These are phyloP conservation scores for Enteromius radiatus DNA, from an alignment of 2,797 vertebrate species.

Conservation along the genomic window DNA sequence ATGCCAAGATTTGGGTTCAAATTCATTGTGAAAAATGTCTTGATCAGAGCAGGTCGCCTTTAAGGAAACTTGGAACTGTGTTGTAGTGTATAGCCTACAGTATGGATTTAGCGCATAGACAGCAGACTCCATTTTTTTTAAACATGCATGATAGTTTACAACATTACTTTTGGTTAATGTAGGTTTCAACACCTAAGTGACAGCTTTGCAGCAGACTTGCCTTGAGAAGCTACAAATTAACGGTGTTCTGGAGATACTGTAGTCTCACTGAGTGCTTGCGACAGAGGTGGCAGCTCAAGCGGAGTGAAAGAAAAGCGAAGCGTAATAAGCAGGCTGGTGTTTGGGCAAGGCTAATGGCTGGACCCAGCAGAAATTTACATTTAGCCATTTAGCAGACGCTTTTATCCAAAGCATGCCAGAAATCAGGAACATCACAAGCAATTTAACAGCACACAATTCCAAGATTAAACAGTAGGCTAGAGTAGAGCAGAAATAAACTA, in stretches of 20 bases:
- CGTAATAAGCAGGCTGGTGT: not conserved
- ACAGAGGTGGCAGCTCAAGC: not conserved
- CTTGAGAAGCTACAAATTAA: not conserved
- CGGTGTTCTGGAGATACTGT: not conserved
- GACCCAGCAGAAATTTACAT: conserved; percentile 3
- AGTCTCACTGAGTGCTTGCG: not conserved
- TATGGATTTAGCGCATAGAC: not conserved
- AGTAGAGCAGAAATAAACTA: not conserved
- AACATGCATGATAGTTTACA: not conserved
- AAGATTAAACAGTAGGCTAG: conserved; percentile 5
- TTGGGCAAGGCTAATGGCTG: conserved; percentile 20
- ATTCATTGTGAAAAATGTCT: not conserved
- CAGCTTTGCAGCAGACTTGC: not conserved
- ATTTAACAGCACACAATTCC: not conserved
- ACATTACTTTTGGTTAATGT: not conserved
- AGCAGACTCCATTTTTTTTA: not conserved
- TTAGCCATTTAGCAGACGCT: conserved; percentile 7
- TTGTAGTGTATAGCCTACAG: not conserved
- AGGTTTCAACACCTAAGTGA: not conserved
- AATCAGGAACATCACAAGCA: not conserved
- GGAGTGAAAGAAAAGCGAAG: not conserved
- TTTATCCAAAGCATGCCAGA: not conserved
- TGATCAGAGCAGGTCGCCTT: not conserved
- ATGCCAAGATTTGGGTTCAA: not conserved
- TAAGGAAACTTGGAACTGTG: not conserved